These are phyloP conservation scores for Botia kubotai DNA, from an alignment of 2,797 vertebrate species.

Conservation along the genomic window DNA sequence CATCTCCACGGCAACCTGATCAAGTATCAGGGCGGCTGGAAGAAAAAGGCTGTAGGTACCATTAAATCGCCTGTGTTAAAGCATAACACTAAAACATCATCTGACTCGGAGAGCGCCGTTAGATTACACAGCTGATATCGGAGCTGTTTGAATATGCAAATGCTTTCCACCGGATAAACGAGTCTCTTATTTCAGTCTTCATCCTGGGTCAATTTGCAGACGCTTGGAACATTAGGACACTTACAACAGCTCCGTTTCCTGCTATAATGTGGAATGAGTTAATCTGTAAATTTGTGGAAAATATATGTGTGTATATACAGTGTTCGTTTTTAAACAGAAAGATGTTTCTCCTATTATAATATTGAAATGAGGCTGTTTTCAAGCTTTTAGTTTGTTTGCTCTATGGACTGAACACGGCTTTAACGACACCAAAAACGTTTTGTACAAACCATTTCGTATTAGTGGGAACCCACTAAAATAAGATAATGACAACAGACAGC, in stretches of 20 bases:
- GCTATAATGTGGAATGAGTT: slow-evolving; percentile 16
- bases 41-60: slow-evolving; percentile 28
- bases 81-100: slow-evolving; percentile 32
- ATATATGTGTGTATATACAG: neutral
- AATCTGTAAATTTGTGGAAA: neutral
- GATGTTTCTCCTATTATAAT: neutral
- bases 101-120: neutral
- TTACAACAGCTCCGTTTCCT: neutral
- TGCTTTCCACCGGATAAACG: slow-evolving; percentile 4
- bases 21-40: slow-evolving; percentile 59
- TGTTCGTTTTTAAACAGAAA: neutral
- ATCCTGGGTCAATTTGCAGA: slow-evolving; percentile 28
- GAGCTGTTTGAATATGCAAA: slow-evolving; percentile 45
- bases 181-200: slow-evolving; percentile 4
- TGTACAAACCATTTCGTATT: neutral
- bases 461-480: slow-evolving; percentile 7
- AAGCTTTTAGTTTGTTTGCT: slow-evolving; percentile 5
- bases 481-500: neutral
- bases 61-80: slow-evolving; percentile 34
- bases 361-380: neutral
- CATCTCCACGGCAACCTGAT: slow-evolving; percentile 71
- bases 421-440: slow-evolving; percentile 5
- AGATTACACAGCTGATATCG: slow-evolving; percentile 41
- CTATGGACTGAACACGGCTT: neutral
- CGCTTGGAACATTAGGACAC: slow-evolving; percentile 22